Evolutionary conservation across 2,797 vertebrate genomes (phyloP), one percentile per base, ranked within the genome.

Genomic region (Phalloptychus januarius): DNA sequence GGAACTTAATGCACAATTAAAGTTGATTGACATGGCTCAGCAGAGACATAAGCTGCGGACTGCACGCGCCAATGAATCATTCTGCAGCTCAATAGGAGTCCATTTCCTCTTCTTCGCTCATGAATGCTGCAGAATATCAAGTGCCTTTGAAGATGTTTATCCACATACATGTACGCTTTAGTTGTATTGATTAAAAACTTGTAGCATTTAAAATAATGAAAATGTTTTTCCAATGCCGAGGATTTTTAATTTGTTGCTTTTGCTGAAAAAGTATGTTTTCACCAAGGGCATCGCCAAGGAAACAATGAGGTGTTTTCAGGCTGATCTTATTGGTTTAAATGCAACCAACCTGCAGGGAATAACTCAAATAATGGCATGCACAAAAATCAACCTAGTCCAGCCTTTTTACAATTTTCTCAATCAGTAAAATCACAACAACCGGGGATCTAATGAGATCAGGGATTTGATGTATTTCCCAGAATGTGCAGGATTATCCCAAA

Each of bases 381-480:
- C 50, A 82, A 84, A 50, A 86, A 72, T 28, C 85, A 78, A 63
- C 75, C 72, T 82, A 61, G 31, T 33, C 56, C n/a, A 61, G 25
- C 76, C 71, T 83, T 82, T 78, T 86, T 82, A 72, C 78, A 77
- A 84, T 48, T 81, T 56, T 70, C 76, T 74, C 73, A 44, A 90
- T 89, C 81, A 85, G 63, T 67, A 90, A 85, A 82, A 81, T 23
- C 89, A 86, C 78, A 87, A 86, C 80, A 56, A 75, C 70, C 52
- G 65, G 73, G 80, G 83, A 88, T 84, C 63, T 85, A 88, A 89
- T 86, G 87, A 92, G 84, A 91, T 86, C 83, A 85, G 86, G 80
- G 89, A 89, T 61, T 78, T 36, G 15, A 71, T 40, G n/a, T 52
- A 67, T 42, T 87, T 85, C 80, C 81, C 52, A 61, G 87, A 90